These are phyloP conservation scores for Zosterops japonicus DNA, from an alignment of 2,113 vertebrate species.

Conservation along the genomic window DNA sequence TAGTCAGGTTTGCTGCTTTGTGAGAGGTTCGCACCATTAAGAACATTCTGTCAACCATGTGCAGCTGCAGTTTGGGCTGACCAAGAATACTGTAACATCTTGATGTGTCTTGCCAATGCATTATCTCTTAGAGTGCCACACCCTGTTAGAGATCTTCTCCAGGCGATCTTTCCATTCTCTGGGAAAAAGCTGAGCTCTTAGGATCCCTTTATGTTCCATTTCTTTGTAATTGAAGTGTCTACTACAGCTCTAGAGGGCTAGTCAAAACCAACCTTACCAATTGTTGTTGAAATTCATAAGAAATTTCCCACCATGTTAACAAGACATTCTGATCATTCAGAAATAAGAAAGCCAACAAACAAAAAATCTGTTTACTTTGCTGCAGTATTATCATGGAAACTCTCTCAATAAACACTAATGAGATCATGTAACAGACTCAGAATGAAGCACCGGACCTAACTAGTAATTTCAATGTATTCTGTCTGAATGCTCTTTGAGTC, in stretches of 20 bases:
- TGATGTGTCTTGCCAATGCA: accelerated
- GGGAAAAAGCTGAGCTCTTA: background rate
- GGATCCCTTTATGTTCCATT: background rate
- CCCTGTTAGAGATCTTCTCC: background rate
- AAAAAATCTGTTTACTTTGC: background rate
- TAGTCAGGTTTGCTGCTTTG: background rate
- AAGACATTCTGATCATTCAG: background rate
- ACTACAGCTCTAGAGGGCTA: background rate
- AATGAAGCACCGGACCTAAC: background rate
- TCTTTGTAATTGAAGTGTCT: background rate
- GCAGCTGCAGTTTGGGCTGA: background rate
- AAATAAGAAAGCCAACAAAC: background rate
- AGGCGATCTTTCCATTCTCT: background rate
- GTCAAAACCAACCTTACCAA: background rate
- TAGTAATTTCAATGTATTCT: background rate
- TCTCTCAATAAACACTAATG: background rate
- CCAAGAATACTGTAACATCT: background rate
- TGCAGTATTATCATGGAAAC: background rate
- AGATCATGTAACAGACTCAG: background rate
- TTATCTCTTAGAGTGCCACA: background rate
- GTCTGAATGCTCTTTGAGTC: background rate
- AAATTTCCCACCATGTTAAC: background rate
- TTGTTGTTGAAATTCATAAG: background rate
- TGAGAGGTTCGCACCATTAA: background rate
- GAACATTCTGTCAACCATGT: background rate